Percentiles rank a stretch among this genome's conserved stretches.
These are phyloP conservation scores for Leptinotarsa haldemani DNA, from an alignment of 2,888 invertebrate genomes.

Conservation along the genomic window DNA sequence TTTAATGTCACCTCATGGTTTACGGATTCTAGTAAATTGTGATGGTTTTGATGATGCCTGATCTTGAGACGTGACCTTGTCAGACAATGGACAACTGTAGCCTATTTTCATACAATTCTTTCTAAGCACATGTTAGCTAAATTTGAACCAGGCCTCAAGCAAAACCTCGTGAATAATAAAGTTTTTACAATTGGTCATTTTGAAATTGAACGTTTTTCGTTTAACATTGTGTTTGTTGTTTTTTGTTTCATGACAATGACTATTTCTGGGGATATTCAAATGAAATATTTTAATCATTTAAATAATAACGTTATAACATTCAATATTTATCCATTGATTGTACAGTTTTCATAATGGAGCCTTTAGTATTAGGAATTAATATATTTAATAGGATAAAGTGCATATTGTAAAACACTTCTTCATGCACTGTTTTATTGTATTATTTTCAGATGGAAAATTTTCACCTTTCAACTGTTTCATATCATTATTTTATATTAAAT, in stretches of 20 bases:
- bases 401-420: constrained; percentile 33
- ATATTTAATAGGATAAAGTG: constrained; percentile 15
- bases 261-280: constrained; percentile 24
- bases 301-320: constrained; percentile 20
- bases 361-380: constrained; percentile 24
- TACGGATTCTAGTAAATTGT: constrained; percentile 64
- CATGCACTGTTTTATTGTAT: constrained; percentile 38
- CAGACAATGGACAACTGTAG: constrained; percentile 14
- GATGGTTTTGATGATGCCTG: constrained; percentile 63
- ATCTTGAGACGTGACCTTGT: constrained; percentile 48
- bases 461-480: constrained; percentile 41
- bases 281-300: neutral
- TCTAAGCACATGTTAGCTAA: neutral
- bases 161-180: constrained; percentile 9
- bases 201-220: neutral
- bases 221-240: constrained; percentile 16
- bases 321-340: constrained; percentile 22
- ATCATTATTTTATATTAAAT: constrained; percentile 42
- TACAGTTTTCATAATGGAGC: constrained; percentile 33
- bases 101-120: neutral
- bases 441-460: constrained; percentile 30
- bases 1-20: constrained; percentile 64
- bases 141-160: constrained; percentile 13
- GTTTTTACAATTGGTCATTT: neutral
- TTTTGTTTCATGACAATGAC: neutral